Conservation (phyloP, 2,888 invertebrate genomes). For the Caenorhabditis afra region DNA sequence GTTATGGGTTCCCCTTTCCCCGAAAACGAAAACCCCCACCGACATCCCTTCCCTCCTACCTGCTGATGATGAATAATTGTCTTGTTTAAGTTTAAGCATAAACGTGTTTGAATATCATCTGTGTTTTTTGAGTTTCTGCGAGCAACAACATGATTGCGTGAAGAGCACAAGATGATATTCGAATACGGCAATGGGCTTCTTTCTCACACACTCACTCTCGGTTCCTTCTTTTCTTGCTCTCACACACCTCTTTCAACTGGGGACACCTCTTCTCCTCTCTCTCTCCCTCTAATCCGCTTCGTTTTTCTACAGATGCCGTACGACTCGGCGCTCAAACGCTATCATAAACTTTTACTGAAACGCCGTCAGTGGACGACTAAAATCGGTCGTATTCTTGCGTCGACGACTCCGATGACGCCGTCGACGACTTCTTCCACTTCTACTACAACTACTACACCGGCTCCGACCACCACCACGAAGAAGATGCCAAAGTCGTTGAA, state of each 20-base stretch:
- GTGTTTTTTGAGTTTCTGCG: constrained; percentile 34
- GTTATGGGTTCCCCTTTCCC: too few relatives aligned
- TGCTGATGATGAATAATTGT: too few relatives aligned
- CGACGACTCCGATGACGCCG: constrained; percentile 43
- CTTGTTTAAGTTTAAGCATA: constrained; percentile 32
- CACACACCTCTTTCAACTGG: neutral
- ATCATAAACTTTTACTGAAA: constrained; percentile 69
- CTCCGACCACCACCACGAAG: constrained; percentile 48
- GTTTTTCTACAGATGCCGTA: constrained; percentile 54
- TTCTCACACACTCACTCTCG: constrained; percentile 2
- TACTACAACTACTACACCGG: constrained; percentile 43
- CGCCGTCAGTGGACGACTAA: constrained; percentile 59
- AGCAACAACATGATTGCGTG: neutral
- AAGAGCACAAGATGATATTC: neutral
- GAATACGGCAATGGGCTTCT: too few relatives aligned
- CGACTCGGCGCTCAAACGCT: constrained; percentile 67
- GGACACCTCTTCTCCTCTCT: constrained; percentile 17
- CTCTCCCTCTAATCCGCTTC: constrained; percentile 39
- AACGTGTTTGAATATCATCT: constrained; percentile 60
- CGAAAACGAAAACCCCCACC: too few relatives aligned
- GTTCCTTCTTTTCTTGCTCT: constrained; percentile 3
- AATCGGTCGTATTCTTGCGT: constrained; percentile 49
- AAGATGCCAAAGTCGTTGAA: constrained; percentile 64
- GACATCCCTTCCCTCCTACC: too few relatives aligned
- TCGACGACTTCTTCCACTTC: constrained; percentile 21